These are phyloP conservation scores for Xestoiulus laeticollis DNA, from an alignment of 2,888 invertebrate genomes.

Conservation along the genomic window DNA sequence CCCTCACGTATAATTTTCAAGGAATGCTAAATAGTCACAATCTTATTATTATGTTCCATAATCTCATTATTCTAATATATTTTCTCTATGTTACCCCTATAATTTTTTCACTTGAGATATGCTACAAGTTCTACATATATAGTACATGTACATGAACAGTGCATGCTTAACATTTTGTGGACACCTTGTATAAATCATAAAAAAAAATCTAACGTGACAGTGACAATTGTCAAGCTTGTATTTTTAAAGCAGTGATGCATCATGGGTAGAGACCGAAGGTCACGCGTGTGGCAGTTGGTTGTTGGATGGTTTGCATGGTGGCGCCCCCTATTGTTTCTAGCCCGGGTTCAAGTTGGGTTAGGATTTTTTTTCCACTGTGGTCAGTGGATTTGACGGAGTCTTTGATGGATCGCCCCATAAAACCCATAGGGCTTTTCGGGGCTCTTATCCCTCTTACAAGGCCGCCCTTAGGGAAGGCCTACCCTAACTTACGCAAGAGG, in stretches of 20 bases:
- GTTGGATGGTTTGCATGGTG: background rate
- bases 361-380: background rate
- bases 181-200: background rate
- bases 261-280: background rate
- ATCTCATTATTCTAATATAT: too few species aligned
- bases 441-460: background rate
- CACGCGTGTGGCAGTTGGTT: background rate
- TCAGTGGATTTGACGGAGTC: background rate
- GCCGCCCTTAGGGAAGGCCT: background rate
- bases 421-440: background rate
- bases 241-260: background rate
- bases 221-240: background rate
- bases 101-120: too few species aligned
- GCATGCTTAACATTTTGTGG: background rate
- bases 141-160: background rate
- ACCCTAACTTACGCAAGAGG: background rate
- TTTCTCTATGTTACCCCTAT: too few species aligned
- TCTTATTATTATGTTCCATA: too few species aligned
- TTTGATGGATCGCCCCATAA: background rate
- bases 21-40: too few species aligned
- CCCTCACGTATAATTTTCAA: too few species aligned
- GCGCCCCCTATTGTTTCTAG: background rate
- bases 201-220: background rate
- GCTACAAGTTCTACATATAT: too few species aligned
- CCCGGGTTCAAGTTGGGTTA: background rate